Evolutionary conservation across 1,140 invertebrate species (phyloP).

Genomic region (Colletes latitarsis): DNA sequence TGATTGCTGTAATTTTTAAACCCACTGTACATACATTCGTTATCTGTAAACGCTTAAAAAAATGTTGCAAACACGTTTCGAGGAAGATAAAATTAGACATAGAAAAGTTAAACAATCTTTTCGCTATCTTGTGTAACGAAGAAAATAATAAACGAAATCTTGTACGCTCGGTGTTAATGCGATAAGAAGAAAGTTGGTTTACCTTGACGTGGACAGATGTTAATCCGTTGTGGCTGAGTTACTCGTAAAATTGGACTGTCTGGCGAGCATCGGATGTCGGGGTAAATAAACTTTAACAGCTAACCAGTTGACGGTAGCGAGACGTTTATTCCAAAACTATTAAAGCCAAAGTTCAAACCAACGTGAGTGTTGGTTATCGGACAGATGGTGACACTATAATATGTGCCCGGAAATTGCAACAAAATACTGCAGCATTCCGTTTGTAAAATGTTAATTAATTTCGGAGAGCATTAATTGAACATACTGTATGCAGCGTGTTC

Average conservation of each 20-base stretch:
- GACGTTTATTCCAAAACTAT: conserved; percentile 68
- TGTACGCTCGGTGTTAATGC: neutral
- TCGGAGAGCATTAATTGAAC: conserved; percentile 25
- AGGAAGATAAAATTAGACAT: no score
- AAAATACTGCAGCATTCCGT: conserved; percentile 34
- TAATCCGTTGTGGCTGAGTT: conserved; percentile 62
- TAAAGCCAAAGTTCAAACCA: conserved; percentile 59
- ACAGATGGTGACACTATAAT: conserved; percentile 49
- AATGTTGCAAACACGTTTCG: no score
- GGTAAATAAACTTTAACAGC: conserved; percentile 72
- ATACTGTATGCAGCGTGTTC: neutral
- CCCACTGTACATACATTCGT: no score
- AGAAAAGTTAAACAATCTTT: no score
- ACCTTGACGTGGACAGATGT: conserved; percentile 45
- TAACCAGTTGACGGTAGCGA: conserved; percentile 54
- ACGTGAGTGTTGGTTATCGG: conserved; percentile 46
- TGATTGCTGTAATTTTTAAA: no score
- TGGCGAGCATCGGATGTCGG: conserved; percentile 45
- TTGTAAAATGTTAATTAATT: conserved; percentile 48
- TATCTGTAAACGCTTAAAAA: no score
- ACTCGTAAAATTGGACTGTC: conserved; percentile 66
- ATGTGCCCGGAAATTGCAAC: conserved; percentile 50
- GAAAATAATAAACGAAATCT: no score
- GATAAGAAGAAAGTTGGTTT: conserved; percentile 21
- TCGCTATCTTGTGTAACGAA: no score